phyloP scores from a whole-genome alignment of 35 echinoderm and acorn worm genomes.

The Stichopus chloronotus region DNA sequence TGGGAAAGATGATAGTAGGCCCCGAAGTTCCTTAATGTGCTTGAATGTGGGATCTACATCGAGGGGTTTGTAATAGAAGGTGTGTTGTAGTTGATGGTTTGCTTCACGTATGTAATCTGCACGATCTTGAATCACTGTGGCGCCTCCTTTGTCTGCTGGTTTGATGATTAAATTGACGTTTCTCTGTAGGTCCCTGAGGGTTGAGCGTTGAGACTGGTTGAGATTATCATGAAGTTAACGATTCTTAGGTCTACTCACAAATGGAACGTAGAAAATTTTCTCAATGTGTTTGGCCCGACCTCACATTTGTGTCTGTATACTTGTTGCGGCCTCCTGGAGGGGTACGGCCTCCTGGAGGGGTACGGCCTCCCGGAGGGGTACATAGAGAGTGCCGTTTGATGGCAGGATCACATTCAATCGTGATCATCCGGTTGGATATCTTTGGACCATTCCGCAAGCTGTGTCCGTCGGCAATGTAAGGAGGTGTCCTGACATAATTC shows the following conservation, averaged over 20 bases:
- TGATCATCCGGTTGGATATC: background rate
- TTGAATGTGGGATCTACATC: background rate
- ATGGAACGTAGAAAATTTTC: conserved; percentile 1
- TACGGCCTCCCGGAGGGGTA: too few species aligned
- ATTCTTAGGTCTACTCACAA: too few species aligned
- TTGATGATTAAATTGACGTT: too few species aligned
- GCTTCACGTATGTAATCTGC: background rate
- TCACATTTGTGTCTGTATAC: background rate
- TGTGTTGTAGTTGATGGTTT: background rate
- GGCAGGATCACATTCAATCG: background rate
- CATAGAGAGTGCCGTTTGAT: background rate
- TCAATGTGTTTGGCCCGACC: background rate
- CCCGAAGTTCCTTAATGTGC: conserved; percentile 6
- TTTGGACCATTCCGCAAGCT: background rate
- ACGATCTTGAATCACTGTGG: background rate
- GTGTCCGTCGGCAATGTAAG: background rate
- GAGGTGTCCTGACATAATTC: background rate
- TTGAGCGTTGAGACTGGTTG: too few species aligned
- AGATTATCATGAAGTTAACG: too few species aligned
- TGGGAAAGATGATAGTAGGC: background rate
- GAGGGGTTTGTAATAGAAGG: background rate
- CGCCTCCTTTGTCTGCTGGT: background rate
- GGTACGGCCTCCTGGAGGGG: too few species aligned
- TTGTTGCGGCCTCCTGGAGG: background rate
- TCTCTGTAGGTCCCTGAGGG: too few species aligned